These are phyloP conservation scores for Xenopus borealis DNA, from an alignment of 2,113 vertebrate species.

Conservation along the genomic window DNA sequence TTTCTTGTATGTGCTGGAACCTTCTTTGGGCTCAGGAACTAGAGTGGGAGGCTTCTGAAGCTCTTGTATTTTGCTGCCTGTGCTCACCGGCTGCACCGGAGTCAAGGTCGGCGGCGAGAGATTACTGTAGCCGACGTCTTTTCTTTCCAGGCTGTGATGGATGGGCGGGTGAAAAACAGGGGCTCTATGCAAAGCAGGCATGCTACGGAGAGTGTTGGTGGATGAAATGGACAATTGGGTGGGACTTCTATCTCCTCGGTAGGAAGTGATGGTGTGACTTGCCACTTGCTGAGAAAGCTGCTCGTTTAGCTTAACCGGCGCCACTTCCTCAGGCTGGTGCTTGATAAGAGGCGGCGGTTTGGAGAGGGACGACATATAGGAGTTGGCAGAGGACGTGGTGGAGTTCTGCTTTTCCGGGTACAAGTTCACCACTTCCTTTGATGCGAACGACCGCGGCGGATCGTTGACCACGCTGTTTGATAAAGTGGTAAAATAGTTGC, in stretches of 20 bases:
- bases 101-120: conserved; percentile 95
- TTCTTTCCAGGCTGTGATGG: conserved; percentile 86
- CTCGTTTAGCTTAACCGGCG: conserved; percentile 77
- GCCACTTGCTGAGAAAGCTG: conserved; percentile 83
- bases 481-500: conserved; percentile 93
- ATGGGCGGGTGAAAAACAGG: conserved; percentile 93
- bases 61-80: conserved; percentile 79
- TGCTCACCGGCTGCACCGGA: conserved; percentile 88
- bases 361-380: conserved; percentile 85
- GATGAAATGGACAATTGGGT: conserved; percentile 74
- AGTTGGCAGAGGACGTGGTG: conserved; percentile 59
- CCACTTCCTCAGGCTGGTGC: conserved; percentile 88
- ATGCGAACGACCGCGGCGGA: conserved; percentile 83
- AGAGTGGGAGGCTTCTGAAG: conserved; percentile 94
- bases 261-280: conserved; percentile 68
- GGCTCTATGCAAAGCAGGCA: conserved; percentile 92
- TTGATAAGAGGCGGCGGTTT: conserved; percentile 96
- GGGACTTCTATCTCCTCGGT: conserved; percentile 77
- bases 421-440: conserved; percentile 76
- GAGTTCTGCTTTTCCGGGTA: conserved; percentile 76
- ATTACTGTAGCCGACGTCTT: conserved; percentile 83
- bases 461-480: conserved; percentile 96
- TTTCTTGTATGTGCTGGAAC: conserved; percentile 65
- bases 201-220: conserved; percentile 81
- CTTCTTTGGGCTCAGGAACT: conserved; percentile 90